These are phyloP conservation scores for Heliothis virescens DNA, from an alignment of 1,140 invertebrate genomes.

Conservation along the genomic window DNA sequence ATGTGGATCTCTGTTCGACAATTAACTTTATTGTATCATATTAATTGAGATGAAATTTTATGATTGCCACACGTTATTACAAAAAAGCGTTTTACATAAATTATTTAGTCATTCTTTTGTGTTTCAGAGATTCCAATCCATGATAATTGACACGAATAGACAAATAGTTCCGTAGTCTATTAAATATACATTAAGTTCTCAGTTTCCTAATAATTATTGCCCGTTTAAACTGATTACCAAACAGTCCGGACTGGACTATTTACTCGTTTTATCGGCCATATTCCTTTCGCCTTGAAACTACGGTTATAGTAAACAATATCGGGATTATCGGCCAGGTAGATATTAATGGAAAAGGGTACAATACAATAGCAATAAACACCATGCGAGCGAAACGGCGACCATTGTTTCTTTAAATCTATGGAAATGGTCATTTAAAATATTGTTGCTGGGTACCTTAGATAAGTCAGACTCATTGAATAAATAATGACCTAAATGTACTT, in stretches of 20 bases:
- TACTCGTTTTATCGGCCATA: not conserved
- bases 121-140: no score
- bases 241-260: no score
- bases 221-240: not conserved
- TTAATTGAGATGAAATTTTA: not conserved
- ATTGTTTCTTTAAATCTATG: conserved; percentile 11
- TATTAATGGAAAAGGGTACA: conserved; percentile 1
- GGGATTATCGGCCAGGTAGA: conserved; percentile 1
- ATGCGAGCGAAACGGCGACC: not conserved
- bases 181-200: no score
- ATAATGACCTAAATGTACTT: no score
- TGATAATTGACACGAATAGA: no score
- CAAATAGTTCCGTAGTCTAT: no score
- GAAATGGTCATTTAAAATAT: not conserved
- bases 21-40: not conserved
- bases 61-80: not conserved
- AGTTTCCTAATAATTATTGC: not conserved
- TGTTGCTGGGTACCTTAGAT: no score
- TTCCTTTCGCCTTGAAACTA: not conserved
- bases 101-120: no score
- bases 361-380: not conserved
- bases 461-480: no score
- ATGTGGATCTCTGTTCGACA: conserved; percentile 7
- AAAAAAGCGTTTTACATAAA: not conserved
- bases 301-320: not conserved